Conservation (phyloP, 2,113 vertebrate genomes). For the Atlantisia rogersi region DNA sequence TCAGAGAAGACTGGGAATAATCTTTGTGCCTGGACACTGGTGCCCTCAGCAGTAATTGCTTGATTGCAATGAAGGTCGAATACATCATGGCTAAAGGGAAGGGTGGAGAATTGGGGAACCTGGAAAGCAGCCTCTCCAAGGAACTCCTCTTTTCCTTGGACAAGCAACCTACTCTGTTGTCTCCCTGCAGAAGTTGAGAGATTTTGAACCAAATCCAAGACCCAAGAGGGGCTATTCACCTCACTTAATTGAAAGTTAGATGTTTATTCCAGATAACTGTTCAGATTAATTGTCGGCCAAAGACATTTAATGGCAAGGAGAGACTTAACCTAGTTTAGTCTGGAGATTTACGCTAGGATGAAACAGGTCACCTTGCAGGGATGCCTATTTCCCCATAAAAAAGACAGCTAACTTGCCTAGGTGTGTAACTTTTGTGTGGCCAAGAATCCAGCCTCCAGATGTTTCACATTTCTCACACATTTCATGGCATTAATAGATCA, state of each 20-base stretch:
- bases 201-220: neutral
- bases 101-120: neutral
- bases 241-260: neutral
- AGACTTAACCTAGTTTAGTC: neutral
- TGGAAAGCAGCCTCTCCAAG: neutral
- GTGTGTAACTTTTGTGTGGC: neutral
- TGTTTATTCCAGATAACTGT: neutral
- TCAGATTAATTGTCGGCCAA: neutral
- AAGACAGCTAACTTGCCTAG: neutral
- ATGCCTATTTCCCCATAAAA: neutral
- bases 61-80: neutral
- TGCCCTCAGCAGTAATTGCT: neutral
- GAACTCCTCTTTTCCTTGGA: neutral
- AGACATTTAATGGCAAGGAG: neutral
- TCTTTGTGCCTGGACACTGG: neutral
- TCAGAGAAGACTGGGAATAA: neutral
- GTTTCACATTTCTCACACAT: neutral
- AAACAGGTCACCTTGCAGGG: neutral
- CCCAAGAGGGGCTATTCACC: neutral
- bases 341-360: neutral
- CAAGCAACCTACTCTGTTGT: neutral
- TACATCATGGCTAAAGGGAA: neutral
- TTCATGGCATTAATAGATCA: neutral
- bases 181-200: neutral
- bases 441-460: neutral